Evolutionary conservation across 2,797 vertebrate genomes (phyloP), one percentile per base, ranked within the genome.

Genomic region (Lagothrix lagotricha): DNA sequence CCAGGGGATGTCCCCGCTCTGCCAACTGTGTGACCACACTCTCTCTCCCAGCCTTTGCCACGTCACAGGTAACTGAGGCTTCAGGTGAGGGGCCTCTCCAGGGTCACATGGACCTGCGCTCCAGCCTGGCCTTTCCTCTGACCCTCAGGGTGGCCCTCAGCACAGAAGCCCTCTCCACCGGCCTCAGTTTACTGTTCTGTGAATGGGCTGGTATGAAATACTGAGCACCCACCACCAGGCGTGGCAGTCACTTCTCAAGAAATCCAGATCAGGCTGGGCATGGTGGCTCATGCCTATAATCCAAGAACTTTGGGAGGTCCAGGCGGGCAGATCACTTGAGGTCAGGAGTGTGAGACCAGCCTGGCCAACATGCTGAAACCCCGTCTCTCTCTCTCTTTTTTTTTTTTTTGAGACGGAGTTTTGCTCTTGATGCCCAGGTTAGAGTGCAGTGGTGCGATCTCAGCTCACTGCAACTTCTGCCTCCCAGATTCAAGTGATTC

Each of bases 61-160:
- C 6, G 58, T 33, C 90, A 58, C 39, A 92, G 75, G 70, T 90
- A 81, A 57, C 54, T 26, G 57, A 52, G 61, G 24, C 30, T 83
- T 39, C 33, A 8, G 81, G 36, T 12, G 7, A 19, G 48, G 22
- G 44, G 76, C 54, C 33, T 44, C 67, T 30, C 54, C 48, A 33
- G n/a, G 30, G n/a, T 72, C 58, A 58, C 4, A 17, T 0, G 7
- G 57, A 48, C 41, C 86, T 14, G 15, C 0, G 0, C 44, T n/a
- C 2, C 8, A 8, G 28, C 22, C 36, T 1, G 6, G 39, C 52
- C 61, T 64, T 64, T 33, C 30, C 36, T 58, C 76, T 20, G 20
- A 50, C 15, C 36, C 44, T 7, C 3, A 8, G 48, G 39, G 73
- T 15, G 11, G 46, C 17, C 76, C n/a, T 93, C 39, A 80, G 46